A percentile compares a stretch with the other conserved stretches of the same genome.
These are phyloP conservation scores for Hyles vespertilio DNA, from an alignment of 1,140 invertebrate species.

Conservation along the genomic window DNA sequence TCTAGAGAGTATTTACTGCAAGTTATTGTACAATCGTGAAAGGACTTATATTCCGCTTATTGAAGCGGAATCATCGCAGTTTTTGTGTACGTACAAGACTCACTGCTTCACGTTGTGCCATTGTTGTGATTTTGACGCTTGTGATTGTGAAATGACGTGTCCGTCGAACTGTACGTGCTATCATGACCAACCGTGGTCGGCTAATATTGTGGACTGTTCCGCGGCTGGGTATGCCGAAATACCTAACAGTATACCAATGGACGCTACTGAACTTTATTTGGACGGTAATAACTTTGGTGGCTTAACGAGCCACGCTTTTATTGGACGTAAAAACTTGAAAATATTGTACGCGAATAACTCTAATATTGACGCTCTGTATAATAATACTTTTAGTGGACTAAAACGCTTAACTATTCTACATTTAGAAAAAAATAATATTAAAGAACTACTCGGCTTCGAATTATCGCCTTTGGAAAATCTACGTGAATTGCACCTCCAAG, in stretches of 20 bases:
- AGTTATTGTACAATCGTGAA: slow-evolving; percentile 89
- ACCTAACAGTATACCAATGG: slow-evolving; percentile 93
- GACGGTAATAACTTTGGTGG: slow-evolving; percentile 93
- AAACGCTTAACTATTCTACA: slow-evolving; percentile 86
- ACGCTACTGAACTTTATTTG: slow-evolving; percentile 94
- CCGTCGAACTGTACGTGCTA: slow-evolving; percentile 95
- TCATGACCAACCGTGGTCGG: slow-evolving; percentile 95
- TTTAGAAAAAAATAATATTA: slow-evolving; percentile 90
- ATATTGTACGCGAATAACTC: slow-evolving; percentile 93
- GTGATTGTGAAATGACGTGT: slow-evolving; percentile 97
- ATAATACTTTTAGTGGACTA: slow-evolving; percentile 93
- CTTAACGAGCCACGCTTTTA: slow-evolving; percentile 92
- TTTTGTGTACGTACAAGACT: slow-evolving; percentile 93
- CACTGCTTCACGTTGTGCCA: slow-evolving; percentile 95
- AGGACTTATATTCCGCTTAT: slow-evolving; percentile 88
- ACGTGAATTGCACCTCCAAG: slow-evolving; percentile 90
- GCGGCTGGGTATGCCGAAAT: slow-evolving; percentile 86
- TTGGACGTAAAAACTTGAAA: slow-evolving; percentile 91
- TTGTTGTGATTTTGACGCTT: slow-evolving; percentile 96
- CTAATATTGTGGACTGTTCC: slow-evolving; percentile 95
- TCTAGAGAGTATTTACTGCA: slow-evolving; percentile 92
- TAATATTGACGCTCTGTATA: slow-evolving; percentile 88
- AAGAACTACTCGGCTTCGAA: slow-evolving; percentile 88
- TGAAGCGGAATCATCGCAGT: slow-evolving; percentile 90
- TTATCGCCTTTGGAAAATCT: slow-evolving; percentile 88